Base-by-base conservation (phyloP, 1,140 invertebrate species). In the Cyrtorhinus lividipennis region DNA sequence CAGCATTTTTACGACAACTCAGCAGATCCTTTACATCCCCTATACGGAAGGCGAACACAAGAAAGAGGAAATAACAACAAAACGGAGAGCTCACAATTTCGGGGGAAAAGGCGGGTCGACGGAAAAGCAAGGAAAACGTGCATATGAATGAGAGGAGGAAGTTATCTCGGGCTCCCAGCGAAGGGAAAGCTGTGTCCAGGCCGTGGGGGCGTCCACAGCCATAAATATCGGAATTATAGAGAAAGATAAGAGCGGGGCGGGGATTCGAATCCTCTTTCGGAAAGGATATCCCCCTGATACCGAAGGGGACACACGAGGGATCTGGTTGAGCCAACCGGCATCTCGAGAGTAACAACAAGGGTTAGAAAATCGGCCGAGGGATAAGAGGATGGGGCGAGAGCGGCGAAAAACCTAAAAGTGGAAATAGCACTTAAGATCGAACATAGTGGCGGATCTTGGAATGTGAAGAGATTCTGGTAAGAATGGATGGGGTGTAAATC, bases 181-280 rank as follows among this genome's bases (percentile, higher is more conserved):
- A 15, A 53, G 48, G 48, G 18, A 53, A 53, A 53, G 48, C 48
- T 20, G 48, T 53, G 48, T 53, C 48, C 48, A 53, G 20, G 48
- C 48, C 30, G 18, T 12, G 10, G 48, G n/a, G 48, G 48, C 48
- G 48, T 53, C 48, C 48, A 53, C 48, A 53, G 48, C 48, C 48
- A 53, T 53, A 53, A 53, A 53, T 53, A 53, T 53, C 48, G 48
- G 48, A 53, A 53, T 53, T 20, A 53, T 53, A 53, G 48, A 53
- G 48, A 53, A 53, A 53, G 48, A 53, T 53, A 53, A 53, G 48
- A 53, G 48, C 20, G 20, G 48, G 48, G 48, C 48, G 48, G 48
- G 48, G 48, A 5, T 3, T 10, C 18, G 8, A 38, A 53, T 53
- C 48, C 48, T 53, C 48, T 53, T 53, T 53, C 10, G 48, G 15